Conservation (phyloP, 2,113 vertebrate species). For the Phalacrocorax carbo region DNA sequence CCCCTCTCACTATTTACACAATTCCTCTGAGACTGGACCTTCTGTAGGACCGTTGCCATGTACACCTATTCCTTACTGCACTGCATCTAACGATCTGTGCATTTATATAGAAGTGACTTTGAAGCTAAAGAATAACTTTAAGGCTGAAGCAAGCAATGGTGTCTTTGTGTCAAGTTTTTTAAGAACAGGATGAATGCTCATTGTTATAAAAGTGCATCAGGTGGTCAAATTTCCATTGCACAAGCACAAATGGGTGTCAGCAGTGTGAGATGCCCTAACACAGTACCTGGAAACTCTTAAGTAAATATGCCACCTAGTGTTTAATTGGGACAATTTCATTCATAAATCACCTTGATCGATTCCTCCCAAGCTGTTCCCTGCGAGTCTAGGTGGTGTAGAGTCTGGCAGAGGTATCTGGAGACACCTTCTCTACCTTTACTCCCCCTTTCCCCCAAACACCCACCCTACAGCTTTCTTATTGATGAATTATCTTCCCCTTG, state of each 20-base stretch:
- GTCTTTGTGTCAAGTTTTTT: background rate
- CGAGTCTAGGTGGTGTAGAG: background rate
- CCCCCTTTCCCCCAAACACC: background rate
- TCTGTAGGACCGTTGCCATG: background rate
- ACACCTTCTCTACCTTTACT: background rate
- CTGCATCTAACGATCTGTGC: background rate
- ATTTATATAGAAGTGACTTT: background rate
- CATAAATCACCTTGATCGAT: background rate
- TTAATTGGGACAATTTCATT: slow-evolving; percentile 44
- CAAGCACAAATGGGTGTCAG: background rate
- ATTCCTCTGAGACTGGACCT: background rate
- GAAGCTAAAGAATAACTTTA: background rate
- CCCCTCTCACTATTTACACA: background rate
- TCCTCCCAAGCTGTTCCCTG: background rate
- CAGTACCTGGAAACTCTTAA: slow-evolving; percentile 42
- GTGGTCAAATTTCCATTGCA: background rate
- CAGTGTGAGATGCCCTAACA: background rate
- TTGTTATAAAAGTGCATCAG: background rate
- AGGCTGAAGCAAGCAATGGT: background rate
- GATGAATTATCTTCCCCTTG: background rate
- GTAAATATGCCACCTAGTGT: slow-evolving; percentile 69
- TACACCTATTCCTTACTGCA: background rate
- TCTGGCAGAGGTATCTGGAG: background rate
- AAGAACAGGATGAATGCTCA: background rate
- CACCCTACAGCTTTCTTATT: background rate